Evolutionary conservation across 2,888 invertebrate genomes (phyloP), one percentile per base, ranked within the genome.

Genomic region (Drosophila borealis): DNA sequence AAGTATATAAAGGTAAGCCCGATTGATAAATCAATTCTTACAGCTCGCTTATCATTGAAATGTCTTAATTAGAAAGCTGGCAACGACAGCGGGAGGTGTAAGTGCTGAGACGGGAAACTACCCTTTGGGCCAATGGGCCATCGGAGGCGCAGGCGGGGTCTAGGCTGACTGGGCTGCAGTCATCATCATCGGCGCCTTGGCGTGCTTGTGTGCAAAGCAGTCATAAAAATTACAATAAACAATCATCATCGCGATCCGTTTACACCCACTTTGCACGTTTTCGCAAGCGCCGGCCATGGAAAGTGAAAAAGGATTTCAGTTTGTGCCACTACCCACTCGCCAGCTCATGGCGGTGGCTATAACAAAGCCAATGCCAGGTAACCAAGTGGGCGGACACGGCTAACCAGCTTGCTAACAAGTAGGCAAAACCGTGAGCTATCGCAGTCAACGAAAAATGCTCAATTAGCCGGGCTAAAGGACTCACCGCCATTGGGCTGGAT

Each of bases 251-350:
- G 86, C 84, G 79, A 84, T 88, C 78, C 82, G 81, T 88, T 89
- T 82, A 89, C 91, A 90, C 90, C 91, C 89, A 90, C 90, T 88
- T 89, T 82, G 84, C 90, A 90, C 89, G 86, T 83, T 90, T 80
- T 76, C 74, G 80, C 78, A 76, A 81, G 73, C 70, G 67, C 53
- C 64, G 74, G 60, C 70, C 65, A 59, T 54, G 70, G 66, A 75
- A 72, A 79, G 75, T 84, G 84, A 80, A 79, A 88, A 86, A 89
- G 89, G 86, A 89, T 88, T 86, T 74, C 45, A 68, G 57, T 65
- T 73, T 74, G 48, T 61, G 56, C 63, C 55, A 54, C 49, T 66
- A 65, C 56, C 66, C 63, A 61, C 44, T 50, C 33, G 60, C 36
- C 39, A 51, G 60, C 44, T 29, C 51, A 46, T 29, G 29, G 29